Conservation (phyloP, 2,113 vertebrate genomes). For the Dascyllus trimaculatus region DNA sequence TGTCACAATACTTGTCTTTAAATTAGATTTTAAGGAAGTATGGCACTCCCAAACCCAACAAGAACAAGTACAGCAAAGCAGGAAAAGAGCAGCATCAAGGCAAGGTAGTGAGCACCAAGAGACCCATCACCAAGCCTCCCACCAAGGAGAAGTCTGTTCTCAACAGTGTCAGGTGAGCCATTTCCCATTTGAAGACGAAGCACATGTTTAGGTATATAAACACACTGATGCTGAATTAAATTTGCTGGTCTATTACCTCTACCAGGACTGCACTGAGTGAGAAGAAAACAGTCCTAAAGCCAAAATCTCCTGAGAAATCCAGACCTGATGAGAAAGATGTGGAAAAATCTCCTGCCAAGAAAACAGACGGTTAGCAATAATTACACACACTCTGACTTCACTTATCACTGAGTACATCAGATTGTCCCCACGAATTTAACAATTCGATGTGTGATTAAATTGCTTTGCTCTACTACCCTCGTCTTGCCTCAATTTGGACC, state of each 20-base stretch:
- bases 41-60: constrained; percentile 93
- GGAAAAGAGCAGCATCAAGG: constrained; percentile 97
- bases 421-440: too few relatives aligned
- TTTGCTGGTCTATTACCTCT: neutral
- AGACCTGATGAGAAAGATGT: constrained; percentile 96
- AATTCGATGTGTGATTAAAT: too few relatives aligned
- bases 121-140: constrained; percentile 92
- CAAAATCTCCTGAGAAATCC: constrained; percentile 96
- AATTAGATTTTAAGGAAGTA: constrained; percentile 95
- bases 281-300: constrained; percentile 95
- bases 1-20: constrained; percentile 3
- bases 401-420: neutral
- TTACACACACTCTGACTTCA: neutral
- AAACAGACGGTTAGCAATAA: constrained; percentile 89
- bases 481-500: too few relatives aligned
- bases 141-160: constrained; percentile 95
- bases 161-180: constrained; percentile 92
- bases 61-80: constrained; percentile 95
- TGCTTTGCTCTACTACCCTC: too few relatives aligned
- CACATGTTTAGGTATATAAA: neutral
- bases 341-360: constrained; percentile 97
- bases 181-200: neutral
- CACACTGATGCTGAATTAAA: neutral
- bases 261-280: constrained; percentile 95
- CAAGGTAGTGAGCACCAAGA: constrained; percentile 97